A percentile compares a stretch with the other conserved stretches of the same genome.
Evolutionary conservation across 2,113 vertebrate species (phyloP).

Genomic region (Brachyhypopomus gauderio): DNA sequence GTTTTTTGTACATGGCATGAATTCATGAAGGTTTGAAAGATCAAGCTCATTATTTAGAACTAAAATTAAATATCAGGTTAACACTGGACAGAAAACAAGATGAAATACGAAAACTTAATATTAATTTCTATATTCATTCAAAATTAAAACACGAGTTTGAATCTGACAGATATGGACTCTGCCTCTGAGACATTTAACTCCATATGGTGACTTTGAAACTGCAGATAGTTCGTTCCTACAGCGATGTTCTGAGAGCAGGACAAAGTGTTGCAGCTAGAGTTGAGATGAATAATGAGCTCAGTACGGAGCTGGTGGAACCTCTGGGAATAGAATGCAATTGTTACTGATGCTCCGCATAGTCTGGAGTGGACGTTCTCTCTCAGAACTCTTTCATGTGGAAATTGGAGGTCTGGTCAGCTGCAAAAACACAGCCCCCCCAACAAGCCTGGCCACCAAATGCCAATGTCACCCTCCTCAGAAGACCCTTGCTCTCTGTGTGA

Average conservation of each 20-base stretch:
- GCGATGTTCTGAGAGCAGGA: constrained; percentile 19
- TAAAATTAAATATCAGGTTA: too few relatives aligned
- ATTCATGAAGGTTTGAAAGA: too few relatives aligned
- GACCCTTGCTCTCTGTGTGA: constrained; percentile 44
- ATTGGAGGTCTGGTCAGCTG: constrained; percentile 77
- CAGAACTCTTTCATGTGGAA: constrained; percentile 70
- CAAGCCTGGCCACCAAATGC: constrained; percentile 70
- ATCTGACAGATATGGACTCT: neutral
- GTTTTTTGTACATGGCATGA: too few relatives aligned
- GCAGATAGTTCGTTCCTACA: neutral
- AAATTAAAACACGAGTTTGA: neutral
- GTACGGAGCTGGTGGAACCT: constrained; percentile 52
- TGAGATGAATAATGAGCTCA: constrained; percentile 32
- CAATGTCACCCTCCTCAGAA: constrained; percentile 67
- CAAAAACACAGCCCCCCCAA: constrained; percentile 69
- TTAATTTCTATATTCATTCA: neutral
- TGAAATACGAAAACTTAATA: neutral
- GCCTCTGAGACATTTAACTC: neutral
- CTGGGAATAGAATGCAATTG: constrained; percentile 71
- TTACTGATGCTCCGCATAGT: constrained; percentile 62
- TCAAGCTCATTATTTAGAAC: too few relatives aligned
- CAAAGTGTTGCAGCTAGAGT: neutral
- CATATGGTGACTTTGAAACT: neutral
- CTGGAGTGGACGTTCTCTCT: constrained; percentile 54
- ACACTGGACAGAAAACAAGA: too few relatives aligned